Percentiles rank a stretch among this genome's conserved stretches.
Conservation (phyloP, 1,140 invertebrate genomes). For the Tachypleus tridentatus region DNA sequence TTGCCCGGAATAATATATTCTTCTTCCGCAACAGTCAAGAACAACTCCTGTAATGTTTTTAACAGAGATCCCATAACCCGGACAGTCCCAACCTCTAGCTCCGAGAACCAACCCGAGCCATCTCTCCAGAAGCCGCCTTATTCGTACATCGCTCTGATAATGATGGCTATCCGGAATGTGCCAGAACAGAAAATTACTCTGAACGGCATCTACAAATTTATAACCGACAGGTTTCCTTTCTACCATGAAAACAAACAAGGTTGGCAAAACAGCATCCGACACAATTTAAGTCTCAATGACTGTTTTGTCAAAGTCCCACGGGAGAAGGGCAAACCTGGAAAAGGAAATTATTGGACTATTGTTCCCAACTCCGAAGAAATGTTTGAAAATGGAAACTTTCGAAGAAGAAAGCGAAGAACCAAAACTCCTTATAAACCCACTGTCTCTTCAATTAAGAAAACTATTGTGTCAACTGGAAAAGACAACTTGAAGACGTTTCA, state of each 20-base stretch:
- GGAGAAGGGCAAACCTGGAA: slow-evolving; percentile 43
- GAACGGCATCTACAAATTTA: slow-evolving; percentile 42
- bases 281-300: slow-evolving; percentile 47
- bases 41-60: no score
- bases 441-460: no score
- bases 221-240: slow-evolving; percentile 45
- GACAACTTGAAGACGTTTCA: no score
- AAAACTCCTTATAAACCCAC: slow-evolving; percentile 40
- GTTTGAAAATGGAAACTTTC: slow-evolving; percentile 51
- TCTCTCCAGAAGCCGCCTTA: slow-evolving; percentile 41
- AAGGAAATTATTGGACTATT: slow-evolving; percentile 51
- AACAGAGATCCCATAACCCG: no score
- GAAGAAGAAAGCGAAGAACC: slow-evolving; percentile 45
- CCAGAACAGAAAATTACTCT: slow-evolving; percentile 40
- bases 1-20: no score
- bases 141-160: slow-evolving; percentile 48
- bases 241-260: slow-evolving; percentile 48
- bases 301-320: slow-evolving; percentile 46
- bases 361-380: slow-evolving; percentile 45
- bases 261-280: slow-evolving; percentile 53
- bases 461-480: no score
- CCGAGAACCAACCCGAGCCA: no score
- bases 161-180: slow-evolving; percentile 45
- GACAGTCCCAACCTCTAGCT: no score
- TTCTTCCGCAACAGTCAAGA: no score